Evolutionary conservation across 2,888 invertebrate species (phyloP).

Genomic region (Bombylius discolor): DNA sequence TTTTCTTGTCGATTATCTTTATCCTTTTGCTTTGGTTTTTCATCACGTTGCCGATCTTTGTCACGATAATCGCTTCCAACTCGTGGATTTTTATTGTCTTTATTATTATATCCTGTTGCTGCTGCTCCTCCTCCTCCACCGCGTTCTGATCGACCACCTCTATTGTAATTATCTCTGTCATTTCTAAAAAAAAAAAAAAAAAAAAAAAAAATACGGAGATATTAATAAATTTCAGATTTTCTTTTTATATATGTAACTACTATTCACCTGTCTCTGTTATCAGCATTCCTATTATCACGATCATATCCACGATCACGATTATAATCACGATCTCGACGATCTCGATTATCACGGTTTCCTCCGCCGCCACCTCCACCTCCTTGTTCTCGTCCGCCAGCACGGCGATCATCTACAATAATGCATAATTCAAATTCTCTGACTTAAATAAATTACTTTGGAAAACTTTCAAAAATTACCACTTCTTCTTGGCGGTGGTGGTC

Average conservation of each 20-base stretch:
- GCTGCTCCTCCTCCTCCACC: slow-evolving; percentile 17
- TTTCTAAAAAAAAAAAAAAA: slow-evolving; percentile 7
- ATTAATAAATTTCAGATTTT: too few species aligned
- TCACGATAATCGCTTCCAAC: slow-evolving; percentile 10
- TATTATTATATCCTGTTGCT: slow-evolving; percentile 3
- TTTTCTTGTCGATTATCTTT: slow-evolving; percentile 29
- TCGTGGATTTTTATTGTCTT: slow-evolving; percentile 1
- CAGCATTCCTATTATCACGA: slow-evolving; percentile 18
- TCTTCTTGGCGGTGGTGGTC: slow-evolving; percentile 10
- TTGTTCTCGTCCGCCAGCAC: slow-evolving; percentile 12
- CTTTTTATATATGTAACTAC: not conserved
- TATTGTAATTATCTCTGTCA: slow-evolving; percentile 16
- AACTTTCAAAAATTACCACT: slow-evolving; percentile 10
- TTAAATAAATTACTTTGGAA: too few species aligned
- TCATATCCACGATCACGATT: slow-evolving; percentile 21
- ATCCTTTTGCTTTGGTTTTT: slow-evolving; percentile 34
- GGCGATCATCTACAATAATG: slow-evolving; percentile 9
- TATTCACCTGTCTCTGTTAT: slow-evolving; percentile 10
- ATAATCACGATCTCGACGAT: slow-evolving; percentile 17
- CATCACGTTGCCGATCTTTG: slow-evolving; percentile 20
- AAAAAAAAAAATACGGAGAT: not conserved
- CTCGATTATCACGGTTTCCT: slow-evolving; percentile 18
- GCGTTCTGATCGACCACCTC: slow-evolving; percentile 19
- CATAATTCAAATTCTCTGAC: too few species aligned
- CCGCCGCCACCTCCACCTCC: slow-evolving; percentile 9